Evolutionary conservation across 2,888 invertebrate species (phyloP), one percentile per base, ranked within the genome.

Genomic region (Phasia obesa): DNA sequence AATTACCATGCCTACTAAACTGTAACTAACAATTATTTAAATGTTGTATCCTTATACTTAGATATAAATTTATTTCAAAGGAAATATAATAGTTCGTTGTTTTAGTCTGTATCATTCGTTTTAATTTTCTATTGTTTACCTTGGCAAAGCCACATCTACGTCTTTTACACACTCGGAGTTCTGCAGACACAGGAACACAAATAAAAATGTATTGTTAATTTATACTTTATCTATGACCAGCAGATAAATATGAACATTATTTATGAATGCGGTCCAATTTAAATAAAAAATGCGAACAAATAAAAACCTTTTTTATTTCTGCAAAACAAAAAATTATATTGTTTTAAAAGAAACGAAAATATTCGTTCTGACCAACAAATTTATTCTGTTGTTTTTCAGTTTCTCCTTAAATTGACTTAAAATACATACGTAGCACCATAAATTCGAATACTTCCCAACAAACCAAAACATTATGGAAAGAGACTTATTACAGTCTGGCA

Each of bases 221-320:
- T 84, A 79, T 76, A 67, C 59, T 69, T 69, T 84, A 84, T 84
- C 84, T 80, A 49, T 82, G 55, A 55, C 69, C 79, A 79, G 76
- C 80, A 78, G 84, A 82, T 83, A 84, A 78, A 75, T 74, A 69
- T 44, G 27, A 71, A 83, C 53, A 70, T 77, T 62, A 85, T 85
- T 85, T 85, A 85, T 85, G 85, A 84, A 78, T 74, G 77, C 84
- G 83, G 84, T 65, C 82, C 64, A 64, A 67, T 65, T 73, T 71
- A 78, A 71, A 78, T 78, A 71, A 64, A 74, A 71, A 57, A 42
- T 55, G 19, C 27, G 70, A 70, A 49, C n/a, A n/a, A 19, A 69
- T 55, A 77, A 67, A 59, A 21, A 49, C 7, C 7, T 31, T 65
- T 62, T 44, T 23, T n/a, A n/a, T n/a, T 23, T 2, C 6, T 23